These are phyloP conservation scores for Gallinago media DNA, from an alignment of 2,113 vertebrate genomes.

Conservation along the genomic window DNA sequence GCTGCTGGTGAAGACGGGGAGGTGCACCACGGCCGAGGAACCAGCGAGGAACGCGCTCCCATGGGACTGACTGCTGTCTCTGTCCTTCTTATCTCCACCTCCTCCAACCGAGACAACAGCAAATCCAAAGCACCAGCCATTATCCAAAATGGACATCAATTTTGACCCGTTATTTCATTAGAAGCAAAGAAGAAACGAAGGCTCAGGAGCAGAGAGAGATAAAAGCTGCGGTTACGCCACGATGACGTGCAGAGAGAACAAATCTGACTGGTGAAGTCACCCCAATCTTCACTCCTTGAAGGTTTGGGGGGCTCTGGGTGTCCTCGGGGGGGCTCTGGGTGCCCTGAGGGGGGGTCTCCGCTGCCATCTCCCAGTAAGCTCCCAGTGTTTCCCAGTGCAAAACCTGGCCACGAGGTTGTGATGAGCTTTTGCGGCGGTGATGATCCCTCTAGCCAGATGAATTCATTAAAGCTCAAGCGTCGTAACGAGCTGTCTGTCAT, in stretches of 20 bases:
- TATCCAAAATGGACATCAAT: not conserved
- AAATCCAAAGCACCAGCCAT: not conserved
- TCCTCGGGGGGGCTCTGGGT: not conserved
- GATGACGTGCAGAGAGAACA: rapidly evolving
- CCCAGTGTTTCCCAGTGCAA: not conserved
- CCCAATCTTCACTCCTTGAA: rapidly evolving
- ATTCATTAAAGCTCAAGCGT: not conserved
- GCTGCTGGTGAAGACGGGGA: not conserved
- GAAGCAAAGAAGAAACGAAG: not conserved
- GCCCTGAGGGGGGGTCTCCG: rapidly evolving
- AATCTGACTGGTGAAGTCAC: not conserved
- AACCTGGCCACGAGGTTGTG: rapidly evolving
- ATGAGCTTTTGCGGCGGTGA: rapidly evolving
- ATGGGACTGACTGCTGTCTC: rapidly evolving
- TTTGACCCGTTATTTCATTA: not conserved
- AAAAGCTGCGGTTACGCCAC: too few relatives aligned
- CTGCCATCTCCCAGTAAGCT: rapidly evolving
- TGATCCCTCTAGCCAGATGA: not conserved
- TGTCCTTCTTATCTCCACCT: not conserved
- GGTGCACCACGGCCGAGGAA: rapidly evolving
- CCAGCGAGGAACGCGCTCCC: not conserved
- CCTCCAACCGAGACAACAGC: rapidly evolving
- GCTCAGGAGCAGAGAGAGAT: rapidly evolving
- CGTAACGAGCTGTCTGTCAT: not conserved
- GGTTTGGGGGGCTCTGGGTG: not conserved